A percentile compares a stretch with the other conserved stretches of the same genome.
Conservation (phyloP, 2,888 invertebrate genomes). For the Pristionchus japonicus region DNA sequence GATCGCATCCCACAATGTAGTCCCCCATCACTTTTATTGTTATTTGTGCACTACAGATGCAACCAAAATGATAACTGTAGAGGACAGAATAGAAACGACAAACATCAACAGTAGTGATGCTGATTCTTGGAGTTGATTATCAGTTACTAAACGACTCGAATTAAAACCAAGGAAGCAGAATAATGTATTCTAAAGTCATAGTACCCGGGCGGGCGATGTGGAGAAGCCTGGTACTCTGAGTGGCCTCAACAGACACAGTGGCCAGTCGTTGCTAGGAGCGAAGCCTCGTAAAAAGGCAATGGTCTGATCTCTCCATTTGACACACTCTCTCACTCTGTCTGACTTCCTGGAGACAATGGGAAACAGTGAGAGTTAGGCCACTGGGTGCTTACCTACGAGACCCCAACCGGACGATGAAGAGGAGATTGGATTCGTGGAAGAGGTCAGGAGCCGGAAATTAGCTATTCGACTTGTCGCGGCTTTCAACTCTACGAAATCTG, state of each 20-base stretch:
- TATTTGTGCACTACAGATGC: not conserved
- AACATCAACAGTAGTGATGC: no score
- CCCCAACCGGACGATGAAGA: not conserved
- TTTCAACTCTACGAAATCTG: no score
- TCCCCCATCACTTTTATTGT: not conserved
- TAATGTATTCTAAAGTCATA: no score
- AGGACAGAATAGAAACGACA: no score
- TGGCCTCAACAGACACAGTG: not conserved
- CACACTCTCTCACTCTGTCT: not conserved
- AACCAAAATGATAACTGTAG: no score
- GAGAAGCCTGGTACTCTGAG: not conserved
- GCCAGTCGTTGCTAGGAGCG: slow-evolving; percentile 3
- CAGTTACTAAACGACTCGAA: no score
- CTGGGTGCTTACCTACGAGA: not conserved
- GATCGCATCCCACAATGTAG: not conserved
- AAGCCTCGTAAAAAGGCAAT: not conserved
- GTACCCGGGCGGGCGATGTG: no score
- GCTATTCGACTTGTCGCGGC: no score
- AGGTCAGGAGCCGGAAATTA: not conserved
- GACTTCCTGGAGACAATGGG: not conserved
- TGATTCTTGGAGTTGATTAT: no score
- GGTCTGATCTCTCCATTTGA: not conserved
- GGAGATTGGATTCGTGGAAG: not conserved
- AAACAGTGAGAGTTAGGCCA: not conserved
- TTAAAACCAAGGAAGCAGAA: no score